Base-by-base conservation (phyloP, 2,888 invertebrate species). In the Coleophora deauratella region DNA sequence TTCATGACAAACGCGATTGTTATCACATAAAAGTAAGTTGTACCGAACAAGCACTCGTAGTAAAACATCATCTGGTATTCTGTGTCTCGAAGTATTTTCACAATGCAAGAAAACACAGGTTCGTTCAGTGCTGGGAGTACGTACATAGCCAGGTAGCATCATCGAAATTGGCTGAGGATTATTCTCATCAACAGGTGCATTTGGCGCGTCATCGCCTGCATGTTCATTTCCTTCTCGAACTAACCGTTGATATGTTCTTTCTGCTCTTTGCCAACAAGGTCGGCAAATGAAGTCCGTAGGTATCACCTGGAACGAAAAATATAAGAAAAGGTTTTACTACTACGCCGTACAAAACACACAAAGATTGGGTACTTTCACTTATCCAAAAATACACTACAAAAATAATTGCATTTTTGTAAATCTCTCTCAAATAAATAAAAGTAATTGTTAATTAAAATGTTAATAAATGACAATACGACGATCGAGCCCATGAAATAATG, bases 1-100 rank as follows among this genome's bases (percentile, higher is more conserved):
- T 43, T 47, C 43, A 37, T 40, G 37, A 30, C 48, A 44, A 11
- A 44, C 41, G 43, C 47, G 47, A 27, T 35, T 38, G n/a, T 42
- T 42, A 40, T 38, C 40, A 27, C 44, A 42, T 10, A 46, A 28
- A 30, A 40, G 37, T 30, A 37, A 38, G 35, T 38, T 44, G 40
- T 44, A 46, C 30, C 42, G 41, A 27, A 42, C 35, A 12, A 44
- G 1, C 40, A 40, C 35, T 30, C 39, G 40, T 34, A 47, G 10
- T 33, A 35, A 15, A 10, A 44, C 40, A 27, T 47, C 42, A n/a
- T 44, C 36, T 9, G 47, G 44, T 36, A 46, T 32, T 15, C 42
- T 41, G 33, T 35, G 30, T 11, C 42, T 38, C 30, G 42, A 37
- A 28, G 15, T 37, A 45, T 40, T 47, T 31, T n/a, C 14, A 41